phyloP scores from a whole-genome alignment of 2,113 vertebrate species.

The Nicator chloris region DNA sequence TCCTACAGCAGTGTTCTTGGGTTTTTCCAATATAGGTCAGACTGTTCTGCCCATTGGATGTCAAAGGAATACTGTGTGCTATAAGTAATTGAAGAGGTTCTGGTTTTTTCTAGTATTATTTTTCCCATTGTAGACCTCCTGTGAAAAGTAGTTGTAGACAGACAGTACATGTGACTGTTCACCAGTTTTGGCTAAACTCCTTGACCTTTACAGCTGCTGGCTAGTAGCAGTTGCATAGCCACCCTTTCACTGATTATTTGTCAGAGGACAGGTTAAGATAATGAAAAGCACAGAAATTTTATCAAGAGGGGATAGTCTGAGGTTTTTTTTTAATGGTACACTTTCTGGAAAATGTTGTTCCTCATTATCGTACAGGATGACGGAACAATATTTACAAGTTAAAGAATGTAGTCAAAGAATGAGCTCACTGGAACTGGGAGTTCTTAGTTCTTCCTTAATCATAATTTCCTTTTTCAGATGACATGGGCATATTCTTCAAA shows the following conservation, averaged over 20 bases:
- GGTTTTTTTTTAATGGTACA: background rate
- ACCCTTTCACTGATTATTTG: background rate
- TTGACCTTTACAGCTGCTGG: background rate
- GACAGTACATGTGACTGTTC: background rate
- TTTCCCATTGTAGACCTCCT: background rate
- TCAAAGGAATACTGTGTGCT: background rate
- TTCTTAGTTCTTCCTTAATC: background rate
- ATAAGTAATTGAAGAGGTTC: background rate
- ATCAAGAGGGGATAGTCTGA: background rate
- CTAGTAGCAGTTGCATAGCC: background rate
- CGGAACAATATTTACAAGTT: background rate
- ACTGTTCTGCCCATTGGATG: background rate
- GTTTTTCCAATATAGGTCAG: background rate
- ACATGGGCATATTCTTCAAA: background rate
- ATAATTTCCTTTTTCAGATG: background rate
- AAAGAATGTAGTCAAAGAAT: background rate
- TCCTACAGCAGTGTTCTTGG: fast-evolving
- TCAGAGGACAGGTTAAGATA: background rate
- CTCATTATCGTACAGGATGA: background rate
- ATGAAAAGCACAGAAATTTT: background rate
- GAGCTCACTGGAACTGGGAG: background rate
- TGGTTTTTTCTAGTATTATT: background rate
- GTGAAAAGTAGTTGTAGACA: background rate
- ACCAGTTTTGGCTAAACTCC: background rate
- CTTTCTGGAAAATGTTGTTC: background rate